Conservation (phyloP, 1,140 invertebrate species). For the Metopolophium dirhodum region DNA sequence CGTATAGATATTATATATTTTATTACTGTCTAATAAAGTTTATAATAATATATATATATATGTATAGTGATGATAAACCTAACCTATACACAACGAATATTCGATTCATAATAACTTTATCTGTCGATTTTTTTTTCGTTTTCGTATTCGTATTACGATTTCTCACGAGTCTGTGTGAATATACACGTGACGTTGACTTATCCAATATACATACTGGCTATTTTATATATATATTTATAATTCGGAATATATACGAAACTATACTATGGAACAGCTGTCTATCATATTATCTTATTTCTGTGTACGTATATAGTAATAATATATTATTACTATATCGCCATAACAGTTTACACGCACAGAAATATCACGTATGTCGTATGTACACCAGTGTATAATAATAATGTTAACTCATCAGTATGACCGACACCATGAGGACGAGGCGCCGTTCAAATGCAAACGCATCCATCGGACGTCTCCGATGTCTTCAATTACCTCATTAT, state of each 20-base stretch:
- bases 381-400: background rate
- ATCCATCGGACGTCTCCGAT: background rate
- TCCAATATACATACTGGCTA: background rate
- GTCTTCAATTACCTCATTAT: slow-evolving; percentile 19
- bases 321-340: background rate
- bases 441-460: background rate
- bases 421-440: background rate
- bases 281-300: background rate
- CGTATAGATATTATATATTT: no score
- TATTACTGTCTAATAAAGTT: no score
- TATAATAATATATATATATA: no score
- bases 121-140: background rate
- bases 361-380: background rate
- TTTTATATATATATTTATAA: background rate
- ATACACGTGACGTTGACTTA: background rate
- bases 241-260: background rate
- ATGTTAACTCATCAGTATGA: slow-evolving; percentile 36
- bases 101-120: background rate
- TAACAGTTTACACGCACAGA: background rate
- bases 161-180: background rate
- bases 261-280: background rate
- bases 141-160: background rate
- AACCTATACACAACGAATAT: background rate
- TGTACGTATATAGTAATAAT: background rate
- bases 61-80: no score